phyloP scores from a whole-genome alignment of 2,888 invertebrate genomes.

The Loripinus fragilis region DNA sequence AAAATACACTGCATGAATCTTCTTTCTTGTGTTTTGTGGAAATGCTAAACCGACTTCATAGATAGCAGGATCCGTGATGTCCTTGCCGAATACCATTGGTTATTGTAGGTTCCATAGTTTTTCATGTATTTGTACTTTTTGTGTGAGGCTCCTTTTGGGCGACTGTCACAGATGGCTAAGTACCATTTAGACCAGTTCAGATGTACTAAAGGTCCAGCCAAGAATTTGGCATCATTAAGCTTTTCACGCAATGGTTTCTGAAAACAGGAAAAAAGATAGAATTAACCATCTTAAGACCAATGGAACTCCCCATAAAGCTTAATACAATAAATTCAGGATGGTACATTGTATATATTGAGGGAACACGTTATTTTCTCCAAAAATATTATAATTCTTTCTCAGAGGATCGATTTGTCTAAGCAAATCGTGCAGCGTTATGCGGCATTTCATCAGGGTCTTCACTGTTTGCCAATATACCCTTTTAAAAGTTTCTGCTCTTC shows the following conservation, averaged over 20 bases:
- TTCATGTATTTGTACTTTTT: neutral
- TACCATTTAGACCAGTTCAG: constrained; percentile 65
- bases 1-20: constrained; percentile 61
- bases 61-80: constrained; percentile 40
- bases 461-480: no score
- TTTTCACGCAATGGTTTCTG: constrained; percentile 55
- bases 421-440: no score
- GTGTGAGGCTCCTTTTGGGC: constrained; percentile 25
- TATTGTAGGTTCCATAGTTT: neutral
- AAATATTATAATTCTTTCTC: no score
- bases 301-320: no score
- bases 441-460: no score
- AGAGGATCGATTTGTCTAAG: no score
- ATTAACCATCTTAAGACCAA: no score
- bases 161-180: constrained; percentile 39
- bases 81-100: neutral
- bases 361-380: no score
- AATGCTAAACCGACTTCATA: constrained; percentile 64
- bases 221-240: constrained; percentile 53
- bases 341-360: no score
- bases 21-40: constrained; percentile 43
- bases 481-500: no score
- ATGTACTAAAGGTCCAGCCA: constrained; percentile 46
- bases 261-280: neutral
- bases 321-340: no score